Evolutionary conservation across 1,140 invertebrate genomes (phyloP).

Genomic region (Heterodera carotae): DNA sequence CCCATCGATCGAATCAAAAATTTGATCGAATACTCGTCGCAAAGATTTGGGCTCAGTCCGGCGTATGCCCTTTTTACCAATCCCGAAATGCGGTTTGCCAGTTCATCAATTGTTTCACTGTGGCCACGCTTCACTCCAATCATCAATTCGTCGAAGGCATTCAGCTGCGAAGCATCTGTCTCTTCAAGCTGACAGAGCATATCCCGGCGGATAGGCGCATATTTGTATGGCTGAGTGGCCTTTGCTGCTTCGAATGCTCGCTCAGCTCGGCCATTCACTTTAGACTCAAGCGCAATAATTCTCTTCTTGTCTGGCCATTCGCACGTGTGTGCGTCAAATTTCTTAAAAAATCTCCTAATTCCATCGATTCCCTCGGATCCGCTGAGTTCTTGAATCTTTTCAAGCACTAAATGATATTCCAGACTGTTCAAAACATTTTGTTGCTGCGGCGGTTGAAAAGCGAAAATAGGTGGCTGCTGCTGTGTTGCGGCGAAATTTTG

Average conservation of each 20-base stretch:
- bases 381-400: constrained; percentile 1
- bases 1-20: not conserved
- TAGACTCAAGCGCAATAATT: not conserved
- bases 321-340: constrained; percentile 4
- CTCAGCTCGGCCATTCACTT: not conserved
- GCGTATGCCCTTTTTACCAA: not conserved
- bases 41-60: not conserved
- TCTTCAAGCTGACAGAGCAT: not conserved
- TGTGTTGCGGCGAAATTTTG: too few relatives aligned
- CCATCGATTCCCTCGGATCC: not conserved
- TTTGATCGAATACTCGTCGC: constrained; percentile 3
- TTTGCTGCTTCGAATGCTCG: constrained; percentile 5
- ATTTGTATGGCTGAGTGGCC: not conserved
- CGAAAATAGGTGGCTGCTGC: too few relatives aligned
- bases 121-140: not conserved
- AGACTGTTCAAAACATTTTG: not conserved
- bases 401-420: not conserved
- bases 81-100: not conserved
- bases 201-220: not conserved
- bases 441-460: too few relatives aligned
- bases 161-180: not conserved
- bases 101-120: not conserved
- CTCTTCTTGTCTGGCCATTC: not conserved
- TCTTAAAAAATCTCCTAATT: constrained; percentile 7
- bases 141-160: constrained; percentile 2